Evolutionary conservation across 2,797 vertebrate species (phyloP), one percentile per base, ranked within the genome.

Genomic region (Xenops minutus): DNA sequence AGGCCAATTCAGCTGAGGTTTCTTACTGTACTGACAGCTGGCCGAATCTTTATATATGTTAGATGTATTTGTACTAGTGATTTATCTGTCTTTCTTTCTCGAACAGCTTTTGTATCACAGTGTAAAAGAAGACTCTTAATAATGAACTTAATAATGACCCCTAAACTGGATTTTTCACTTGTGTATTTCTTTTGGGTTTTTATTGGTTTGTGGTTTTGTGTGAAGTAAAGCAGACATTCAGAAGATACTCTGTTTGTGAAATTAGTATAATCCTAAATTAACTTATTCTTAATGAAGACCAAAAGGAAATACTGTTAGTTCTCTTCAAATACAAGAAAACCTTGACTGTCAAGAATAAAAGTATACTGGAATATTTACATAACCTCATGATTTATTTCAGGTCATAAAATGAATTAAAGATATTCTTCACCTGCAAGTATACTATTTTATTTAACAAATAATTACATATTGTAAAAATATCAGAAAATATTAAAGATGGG

Each of bases 1-100:
- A 98, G 97, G 96, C 97, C 97, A 98, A 94, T 96, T 98, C 95
- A 97, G 86, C 94, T 96, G 95, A 96, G 84, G 56, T 95, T 97
- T 88, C 89, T 44, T 69, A 77, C 63, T 95, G 48, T 59, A 96
- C 83, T 97, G 96, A 97, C 92, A 97, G 89, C 86, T 95, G 88
- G 78, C 58, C 95, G 85, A 94, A 68, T 62, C 76, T 67, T 91
- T 84, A 23, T 75, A 22, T 88, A 74, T 83, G 16, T 88, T 64
- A 88, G 55, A 80, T 82, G 12, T 83, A 85, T 30, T 87, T 43
- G 32, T 93, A 95, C 22, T 48, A 59, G 56, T 97, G 95, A 97
- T 97, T 96, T 97, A 97, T 97, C 73, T 15, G 48, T 79, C 27
- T 96, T 92, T 83, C 46, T 94, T 96, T 91, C 43, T 61, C 74